Base-by-base conservation (phyloP, 2,797 vertebrate species). In the Heteromormyrus szaboi region DNA sequence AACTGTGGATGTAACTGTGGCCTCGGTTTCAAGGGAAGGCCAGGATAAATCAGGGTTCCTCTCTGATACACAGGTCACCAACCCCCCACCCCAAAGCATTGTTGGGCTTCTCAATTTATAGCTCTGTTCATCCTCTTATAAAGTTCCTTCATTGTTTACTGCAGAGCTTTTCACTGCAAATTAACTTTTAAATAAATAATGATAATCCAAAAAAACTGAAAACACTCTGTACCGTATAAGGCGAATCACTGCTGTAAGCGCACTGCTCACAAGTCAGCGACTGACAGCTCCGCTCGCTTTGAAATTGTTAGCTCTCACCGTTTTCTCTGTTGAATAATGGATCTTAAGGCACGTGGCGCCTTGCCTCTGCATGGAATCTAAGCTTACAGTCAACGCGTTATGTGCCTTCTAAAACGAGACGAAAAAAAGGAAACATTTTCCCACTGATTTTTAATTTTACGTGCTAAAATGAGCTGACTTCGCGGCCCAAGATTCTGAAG, bases 101-200 rank as follows among this genome's bases (percentile, higher is more conserved):
- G 0, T 17, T 22, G 56, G 56, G 6, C 7, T 59, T 59, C 56
- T 59, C n/a, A 2, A 59, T 22, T 22, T 4, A 65, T 29, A 65
- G 1, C 22, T 14, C 14, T 41, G 33, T 41, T 17, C 33, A 37
- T 41, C 7, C 17, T 11, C 33, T 25, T 48, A 7, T 85, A 25
- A 85, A 50, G 46, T 50, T 29, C 83, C 46, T 22, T 14, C n/a
- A 53, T 19, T 85, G 46, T 53, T 33, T 53, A 85, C 50, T 33
- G 50, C 46, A 85, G n/a, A 29, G 48, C 50, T 25, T 51, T 33
- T 53, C 22, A 33, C 11, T 1, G 22, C 46, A 29, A 33, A 85
- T 85, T 53, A 33, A 51, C 22, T 53, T 85, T 53, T 85, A 53
- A 53, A 85, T 85, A 85, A 85, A 51, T 85, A 53, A 85, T 7